Conservation (phyloP, 2,797 vertebrate genomes). For the Halcyon leucocephala region DNA sequence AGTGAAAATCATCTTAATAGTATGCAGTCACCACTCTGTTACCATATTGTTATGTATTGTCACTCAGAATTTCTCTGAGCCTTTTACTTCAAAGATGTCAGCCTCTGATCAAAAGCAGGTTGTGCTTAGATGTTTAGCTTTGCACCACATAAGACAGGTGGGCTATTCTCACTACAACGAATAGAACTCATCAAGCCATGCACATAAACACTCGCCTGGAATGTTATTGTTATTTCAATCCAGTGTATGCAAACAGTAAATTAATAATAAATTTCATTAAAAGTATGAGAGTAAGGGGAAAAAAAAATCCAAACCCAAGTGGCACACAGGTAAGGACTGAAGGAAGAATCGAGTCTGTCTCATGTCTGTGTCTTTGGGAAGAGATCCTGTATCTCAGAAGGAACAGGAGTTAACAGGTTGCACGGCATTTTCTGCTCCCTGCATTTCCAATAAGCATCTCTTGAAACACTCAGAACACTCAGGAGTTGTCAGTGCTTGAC, state of each 20-base stretch:
- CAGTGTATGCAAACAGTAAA: not conserved
- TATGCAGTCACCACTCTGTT: not conserved
- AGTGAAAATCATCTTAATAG: not conserved
- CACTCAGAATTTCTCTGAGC: not conserved
- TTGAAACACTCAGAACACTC: not conserved
- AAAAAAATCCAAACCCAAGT: not conserved
- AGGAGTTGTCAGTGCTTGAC: not conserved
- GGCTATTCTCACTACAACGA: not conserved
- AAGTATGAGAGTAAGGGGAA: not conserved
- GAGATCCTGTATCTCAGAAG: not conserved
- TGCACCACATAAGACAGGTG: not conserved
- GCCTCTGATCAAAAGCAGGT: not conserved
- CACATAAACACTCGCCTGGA: not conserved
- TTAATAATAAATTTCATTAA: not conserved
- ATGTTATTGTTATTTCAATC: not conserved
- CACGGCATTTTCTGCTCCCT: not conserved
- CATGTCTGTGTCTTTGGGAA: not conserved
- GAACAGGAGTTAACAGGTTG: not conserved
- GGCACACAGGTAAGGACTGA: not conserved
- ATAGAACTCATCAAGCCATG: not conserved
- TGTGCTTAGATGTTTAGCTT: not conserved
- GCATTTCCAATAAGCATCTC: not conserved
- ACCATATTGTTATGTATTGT: not conserved
- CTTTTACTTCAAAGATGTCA: not conserved
- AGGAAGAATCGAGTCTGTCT: not conserved